Percentiles rank a stretch among this genome's conserved stretches.
phyloP scores from a whole-genome alignment of 2,888 invertebrate species.

The Philonicus albiceps region DNA sequence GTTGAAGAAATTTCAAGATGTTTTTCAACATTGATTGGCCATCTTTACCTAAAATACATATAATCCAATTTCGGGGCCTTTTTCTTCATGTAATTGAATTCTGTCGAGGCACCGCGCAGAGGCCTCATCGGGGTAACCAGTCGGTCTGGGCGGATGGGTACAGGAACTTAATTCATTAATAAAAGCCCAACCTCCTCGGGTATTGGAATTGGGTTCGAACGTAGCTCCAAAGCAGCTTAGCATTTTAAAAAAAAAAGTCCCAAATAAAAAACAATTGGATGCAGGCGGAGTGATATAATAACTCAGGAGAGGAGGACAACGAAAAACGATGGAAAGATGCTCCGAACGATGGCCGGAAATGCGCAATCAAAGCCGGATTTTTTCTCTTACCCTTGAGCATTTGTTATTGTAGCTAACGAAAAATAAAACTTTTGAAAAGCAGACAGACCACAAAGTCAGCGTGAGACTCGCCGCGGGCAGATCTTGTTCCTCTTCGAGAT shows the following conservation, averaged over 20 bases:
- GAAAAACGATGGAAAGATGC: background rate
- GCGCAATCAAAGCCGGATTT: constrained; percentile 32
- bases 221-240: background rate
- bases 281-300: constrained; percentile 36
- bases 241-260: background rate
- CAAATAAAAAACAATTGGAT: background rate
- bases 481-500: background rate
- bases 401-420: background rate
- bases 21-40: background rate
- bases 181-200: constrained; percentile 20
- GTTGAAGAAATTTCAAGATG: background rate
- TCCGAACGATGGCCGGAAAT: constrained; percentile 36
- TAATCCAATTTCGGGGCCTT: constrained; percentile 21
- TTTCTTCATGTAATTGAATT: constrained; percentile 22
- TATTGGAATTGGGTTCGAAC: background rate
- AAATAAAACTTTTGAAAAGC: background rate
- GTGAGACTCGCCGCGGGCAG: background rate
- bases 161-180: constrained; percentile 28
- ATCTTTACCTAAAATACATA: background rate
- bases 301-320: background rate
- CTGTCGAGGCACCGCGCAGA: background rate
- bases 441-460: background rate
- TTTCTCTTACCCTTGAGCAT: background rate
- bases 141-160: background rate
- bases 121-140: background rate